Evolutionary conservation across 1,140 invertebrate genomes (phyloP), one percentile per base, ranked within the genome.

Genomic region (Atopsyche davidsoni): DNA sequence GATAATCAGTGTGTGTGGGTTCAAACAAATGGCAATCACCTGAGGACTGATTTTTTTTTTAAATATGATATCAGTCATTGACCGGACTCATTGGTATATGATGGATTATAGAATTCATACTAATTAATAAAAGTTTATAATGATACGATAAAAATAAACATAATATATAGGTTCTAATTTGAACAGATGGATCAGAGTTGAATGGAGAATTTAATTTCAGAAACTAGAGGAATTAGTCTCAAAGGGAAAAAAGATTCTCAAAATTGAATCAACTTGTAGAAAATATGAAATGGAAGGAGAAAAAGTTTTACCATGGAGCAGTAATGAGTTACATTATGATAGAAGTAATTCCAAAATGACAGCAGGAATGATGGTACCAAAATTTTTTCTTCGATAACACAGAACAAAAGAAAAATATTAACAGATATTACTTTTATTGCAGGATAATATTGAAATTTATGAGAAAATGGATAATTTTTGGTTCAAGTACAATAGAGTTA

Each of bases 381-480:
- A 50, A 25, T 53, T 32, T 22, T 21, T 42, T 22, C 6, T 42
- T 21, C 4, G 16, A 9, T 23, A 42, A 10, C n/a, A 42, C n/a
- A 7, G n/a, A 6, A 28, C 4, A 17, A 4, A 45, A 35, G 39
- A 17, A 9, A 35, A 31, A 16, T 45, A 35, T 13, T 14, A 16
- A 45, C 4, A 31, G 4, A n/a, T 42, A 7, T 42, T 32, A 11
- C 7, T 51, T 52, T 2, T 13, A 34, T 54, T 44, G 36, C 46
- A 74, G 72, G 58, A 64, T 14, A 66, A 71, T 60, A 68, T 64
- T 45, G 67, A 71, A 25, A 63, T 67, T 42, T 71, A 64, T 53
- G 64, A 58, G 17, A 68, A 72, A 59, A 60, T 74, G 62, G 65
- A 70, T 40, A 73, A 72, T 39, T 70, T 74, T 46, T 52, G 72